phyloP scores from a whole-genome alignment of 2,888 invertebrate species.

The Noctua comes region DNA sequence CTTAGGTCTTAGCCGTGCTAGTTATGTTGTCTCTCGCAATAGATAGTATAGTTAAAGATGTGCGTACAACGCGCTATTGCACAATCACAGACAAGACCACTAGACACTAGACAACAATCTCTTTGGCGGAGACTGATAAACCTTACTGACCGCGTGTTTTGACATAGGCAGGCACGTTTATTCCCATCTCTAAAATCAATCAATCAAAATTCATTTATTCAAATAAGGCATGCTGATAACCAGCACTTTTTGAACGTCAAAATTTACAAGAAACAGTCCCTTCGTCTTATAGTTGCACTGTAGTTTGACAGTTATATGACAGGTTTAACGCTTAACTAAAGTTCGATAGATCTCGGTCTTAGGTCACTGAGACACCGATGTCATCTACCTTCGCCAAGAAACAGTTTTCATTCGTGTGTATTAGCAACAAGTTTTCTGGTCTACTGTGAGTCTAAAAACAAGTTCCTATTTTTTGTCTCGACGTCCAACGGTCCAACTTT shows the following conservation, averaged over 20 bases:
- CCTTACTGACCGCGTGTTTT: neutral
- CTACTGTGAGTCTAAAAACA: neutral
- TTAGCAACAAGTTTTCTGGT: neutral
- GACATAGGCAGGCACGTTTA: neutral
- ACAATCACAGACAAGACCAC: neutral
- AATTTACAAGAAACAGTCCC: neutral
- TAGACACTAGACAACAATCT: neutral
- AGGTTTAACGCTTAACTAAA: neutral
- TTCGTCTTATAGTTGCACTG: neutral
- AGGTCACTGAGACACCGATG: neutral
- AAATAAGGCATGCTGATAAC: neutral
- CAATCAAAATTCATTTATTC: neutral
- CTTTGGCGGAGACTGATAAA: neutral
- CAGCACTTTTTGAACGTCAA: neutral
- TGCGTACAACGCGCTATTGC: neutral
- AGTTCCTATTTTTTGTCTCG: slow-evolving; percentile 10
- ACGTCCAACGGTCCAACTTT: slow-evolving; percentile 18
- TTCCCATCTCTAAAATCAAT: neutral
- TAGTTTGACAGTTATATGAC: neutral
- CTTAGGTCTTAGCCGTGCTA: neutral
- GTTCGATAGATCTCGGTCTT: neutral
- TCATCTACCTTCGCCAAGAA: neutral
- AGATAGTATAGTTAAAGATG: neutral
- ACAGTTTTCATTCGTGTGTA: neutral
- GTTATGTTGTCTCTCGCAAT: neutral